A percentile compares a stretch with the other conserved stretches of the same genome.
phyloP scores from a whole-genome alignment of 1,140 invertebrate genomes.

The Drosophila biarmipes region DNA sequence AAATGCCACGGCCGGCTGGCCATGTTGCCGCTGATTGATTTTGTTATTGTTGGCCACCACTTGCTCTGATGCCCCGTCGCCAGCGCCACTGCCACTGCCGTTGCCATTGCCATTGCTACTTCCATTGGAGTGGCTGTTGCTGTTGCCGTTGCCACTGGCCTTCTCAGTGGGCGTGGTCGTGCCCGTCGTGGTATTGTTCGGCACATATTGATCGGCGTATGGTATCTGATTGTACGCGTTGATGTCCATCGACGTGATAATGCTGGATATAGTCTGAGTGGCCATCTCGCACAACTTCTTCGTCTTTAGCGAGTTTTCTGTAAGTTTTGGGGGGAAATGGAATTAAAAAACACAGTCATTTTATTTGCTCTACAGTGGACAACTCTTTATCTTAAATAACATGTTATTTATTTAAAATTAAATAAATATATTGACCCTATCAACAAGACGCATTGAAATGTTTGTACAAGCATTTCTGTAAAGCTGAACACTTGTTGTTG shows the following conservation, averaged over 20 bases:
- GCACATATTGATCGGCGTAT: constrained; percentile 84
- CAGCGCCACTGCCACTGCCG: constrained; percentile 10
- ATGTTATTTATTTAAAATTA: not conserved
- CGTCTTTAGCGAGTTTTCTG: constrained; percentile 73
- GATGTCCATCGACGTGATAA: constrained; percentile 77
- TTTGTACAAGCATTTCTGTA: no score
- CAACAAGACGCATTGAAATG: no score
- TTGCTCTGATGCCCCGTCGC: constrained; percentile 36
- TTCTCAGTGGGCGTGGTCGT: constrained; percentile 48
- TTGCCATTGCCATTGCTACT: constrained; percentile 11
- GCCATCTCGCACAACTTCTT: constrained; percentile 84
- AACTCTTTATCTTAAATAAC: not conserved
- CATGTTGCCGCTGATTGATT: constrained; percentile 80
- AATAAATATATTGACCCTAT: not conserved
- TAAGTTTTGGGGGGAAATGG: not conserved
- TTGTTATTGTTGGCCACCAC: constrained; percentile 83
- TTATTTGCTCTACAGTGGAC: no score
- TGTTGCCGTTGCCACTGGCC: constrained; percentile 19
- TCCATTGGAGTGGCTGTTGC: not conserved
- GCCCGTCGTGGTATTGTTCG: constrained; percentile 66
- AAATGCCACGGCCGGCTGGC: constrained; percentile 32
- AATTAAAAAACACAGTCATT: not conserved
- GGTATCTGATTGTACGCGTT: constrained; percentile 79
- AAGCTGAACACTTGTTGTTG: no score
- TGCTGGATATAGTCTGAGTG: constrained; percentile 81